These are phyloP conservation scores for Caradrina clavipalpis DNA, from an alignment of 2,888 invertebrate species.

Conservation along the genomic window DNA sequence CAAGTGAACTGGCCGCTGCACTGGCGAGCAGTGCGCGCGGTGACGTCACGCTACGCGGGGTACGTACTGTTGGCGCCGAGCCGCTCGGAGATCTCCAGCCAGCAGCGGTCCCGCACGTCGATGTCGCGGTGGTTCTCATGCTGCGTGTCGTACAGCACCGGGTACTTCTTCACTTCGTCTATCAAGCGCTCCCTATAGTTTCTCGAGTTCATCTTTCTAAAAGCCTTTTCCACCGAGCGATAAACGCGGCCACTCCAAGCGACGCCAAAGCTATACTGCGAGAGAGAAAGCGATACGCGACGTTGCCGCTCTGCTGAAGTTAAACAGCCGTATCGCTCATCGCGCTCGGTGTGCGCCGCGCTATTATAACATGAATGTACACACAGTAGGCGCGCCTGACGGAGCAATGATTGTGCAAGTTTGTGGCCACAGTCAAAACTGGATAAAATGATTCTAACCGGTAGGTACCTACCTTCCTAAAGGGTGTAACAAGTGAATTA, in stretches of 20 bases:
- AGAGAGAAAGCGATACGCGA: conserved; percentile 78
- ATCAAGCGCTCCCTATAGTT: conserved; percentile 82
- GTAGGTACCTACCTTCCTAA: no score
- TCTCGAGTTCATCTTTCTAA: conserved; percentile 70
- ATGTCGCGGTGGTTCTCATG: conserved; percentile 86
- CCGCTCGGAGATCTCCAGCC: conserved; percentile 84
- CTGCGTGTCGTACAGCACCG: conserved; percentile 85
- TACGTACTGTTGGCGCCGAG: conserved; percentile 81
- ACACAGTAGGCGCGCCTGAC: no score
- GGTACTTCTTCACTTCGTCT: conserved; percentile 85
- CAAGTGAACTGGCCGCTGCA: background rate
- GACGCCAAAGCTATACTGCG: conserved; percentile 83
- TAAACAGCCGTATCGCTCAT: conserved; percentile 72
- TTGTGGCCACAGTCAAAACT: no score
- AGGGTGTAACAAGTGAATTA: no score
- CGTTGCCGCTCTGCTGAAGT: conserved; percentile 77
- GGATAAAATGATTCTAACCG: no score
- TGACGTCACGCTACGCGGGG: background rate
- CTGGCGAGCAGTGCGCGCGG: no score
- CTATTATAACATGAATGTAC: no score
- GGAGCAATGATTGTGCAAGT: no score
- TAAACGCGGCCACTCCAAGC: conserved; percentile 75
- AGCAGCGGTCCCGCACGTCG: conserved; percentile 85
- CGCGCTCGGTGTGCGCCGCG: conserved; percentile 77
- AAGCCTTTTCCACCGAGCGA: conserved; percentile 27